Evolutionary conservation across 2,888 invertebrate species (phyloP).

Genomic region (Agonopterix arenella): DNA sequence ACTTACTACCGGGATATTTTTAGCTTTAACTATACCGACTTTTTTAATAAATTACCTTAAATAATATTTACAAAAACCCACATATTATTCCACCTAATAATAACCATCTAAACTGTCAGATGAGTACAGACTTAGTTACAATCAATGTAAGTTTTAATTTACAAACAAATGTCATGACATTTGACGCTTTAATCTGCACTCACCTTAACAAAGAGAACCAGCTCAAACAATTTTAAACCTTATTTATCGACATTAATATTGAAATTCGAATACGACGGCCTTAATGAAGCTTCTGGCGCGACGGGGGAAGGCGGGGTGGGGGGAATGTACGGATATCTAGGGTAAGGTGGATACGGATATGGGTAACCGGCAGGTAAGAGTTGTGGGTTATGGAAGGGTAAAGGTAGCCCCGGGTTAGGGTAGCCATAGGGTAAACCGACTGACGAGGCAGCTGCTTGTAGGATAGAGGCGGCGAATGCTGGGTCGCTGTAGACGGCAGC

Average conservation of each 20-base stretch:
- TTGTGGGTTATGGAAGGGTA: conserved; percentile 74
- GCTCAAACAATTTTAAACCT: conserved; percentile 9
- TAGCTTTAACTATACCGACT: background rate
- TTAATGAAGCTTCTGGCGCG: conserved; percentile 53
- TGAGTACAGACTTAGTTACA: too few species aligned
- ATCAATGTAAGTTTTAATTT: too few species aligned
- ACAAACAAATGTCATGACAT: too few species aligned
- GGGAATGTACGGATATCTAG: conserved; percentile 74
- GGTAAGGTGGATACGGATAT: conserved; percentile 76
- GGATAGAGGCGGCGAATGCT: conserved; percentile 92
- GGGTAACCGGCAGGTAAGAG: conserved; percentile 74
- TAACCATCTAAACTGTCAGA: too few species aligned
- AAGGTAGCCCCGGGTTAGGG: conserved; percentile 76
- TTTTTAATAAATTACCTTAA: background rate
- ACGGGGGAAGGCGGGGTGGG: conserved; percentile 67
- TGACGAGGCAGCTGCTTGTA: conserved; percentile 91
- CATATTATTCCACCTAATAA: too few species aligned
- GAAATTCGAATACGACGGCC: conserved; percentile 70
- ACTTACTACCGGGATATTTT: too few species aligned
- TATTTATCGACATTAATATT: conserved; percentile 69
- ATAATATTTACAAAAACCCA: too few species aligned
- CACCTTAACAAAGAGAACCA: too few species aligned
- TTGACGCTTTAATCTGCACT: too few species aligned
- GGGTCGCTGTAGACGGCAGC: conserved; percentile 96
- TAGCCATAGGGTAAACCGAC: conserved; percentile 80